Base-by-base conservation (phyloP, 2,888 invertebrate species). In the Cataglyphis albicans region DNA sequence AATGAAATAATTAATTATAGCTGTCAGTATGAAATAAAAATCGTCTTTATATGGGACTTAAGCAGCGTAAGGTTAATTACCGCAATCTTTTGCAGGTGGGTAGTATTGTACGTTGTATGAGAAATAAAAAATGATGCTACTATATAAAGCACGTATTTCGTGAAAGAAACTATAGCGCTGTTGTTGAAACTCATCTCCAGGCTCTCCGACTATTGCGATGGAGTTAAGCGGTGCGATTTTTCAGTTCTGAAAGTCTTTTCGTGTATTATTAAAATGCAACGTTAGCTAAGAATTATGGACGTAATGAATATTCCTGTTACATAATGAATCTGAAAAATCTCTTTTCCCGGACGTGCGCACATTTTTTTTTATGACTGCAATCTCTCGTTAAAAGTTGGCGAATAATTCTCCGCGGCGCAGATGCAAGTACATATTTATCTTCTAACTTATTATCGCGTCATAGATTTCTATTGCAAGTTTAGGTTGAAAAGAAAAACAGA, bases 251-350 rank as follows among this genome's bases (percentile, higher is more conserved):
- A 81, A 89, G 89, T 87, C 89, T 86, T 89, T 86, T 64, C 89
- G 87, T 89, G 89, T 89, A 87, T 89, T 89, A 89, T 89, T 89
- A 89, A 89, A 89, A 89, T 89, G 89, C 89, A 87, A 87, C 88
- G 87, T 84, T 87, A 80, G 82, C 67, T 83, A 59, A 87, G 89
- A 89, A 84, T 89, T 89, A 89, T 87, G 83, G 74, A 21, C 52
- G 89, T 84, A 87, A 89, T 89, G 89, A 89, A 89, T 89, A 89
- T 89, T 89, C 87, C 87, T 84, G 86, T 87, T 89, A 89, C 80
- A 87, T 89, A 89, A 89, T 89, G 89, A 87, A 86, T 86, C 81
- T 86, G 88, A 87, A 88, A 88, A 88, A 88, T 86, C 81, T 59
- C 57, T 59, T 82, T 65, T 85, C 82, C 78, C 74, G 63, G 84